Base-by-base conservation (phyloP, 2,113 vertebrate genomes). In the Struthio camelus region DNA sequence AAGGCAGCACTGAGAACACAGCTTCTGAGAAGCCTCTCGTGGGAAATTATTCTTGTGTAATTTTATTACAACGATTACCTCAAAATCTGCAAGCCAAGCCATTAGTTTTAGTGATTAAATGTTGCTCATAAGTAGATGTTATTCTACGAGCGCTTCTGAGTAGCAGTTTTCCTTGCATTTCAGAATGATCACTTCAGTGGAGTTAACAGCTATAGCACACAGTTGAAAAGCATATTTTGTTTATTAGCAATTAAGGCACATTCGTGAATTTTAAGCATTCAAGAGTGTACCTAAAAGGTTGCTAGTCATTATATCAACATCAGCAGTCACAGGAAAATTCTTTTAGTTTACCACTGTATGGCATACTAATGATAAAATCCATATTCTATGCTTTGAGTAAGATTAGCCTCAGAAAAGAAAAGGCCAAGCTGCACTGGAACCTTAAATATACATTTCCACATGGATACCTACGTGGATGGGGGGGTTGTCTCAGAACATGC, bases 191-290 rank as follows among this genome's bases (percentile, higher is more conserved):
- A 51, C n/a, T 93, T 85, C 30, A 59, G n/a, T 91, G 56, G 91
- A 92, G 48, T 50, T 89, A 93, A 84, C 30, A 81, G 51, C 53
- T 88, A 89, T 2, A 83, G 42, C 15, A 51, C 65, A 78, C 18
- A 87, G 34, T 20, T 50, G 38, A 56, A 77, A 87, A 86, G 36
- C 9, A 4, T 66, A 44, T 65, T 89, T 73, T 83, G 20, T 54
- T 77, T 79, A 51, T 30, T 44, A 36, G 48, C 56, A 90, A 80
- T 70, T 64, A 80, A 73, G 61, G 66, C 15, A 69, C 27, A 54
- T 89, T 76, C 79, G 38, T 89, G 56, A 95, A 67, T 89, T 87
- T 92, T 61, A 87, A 82, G 34, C 28, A 89, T 48, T 80, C 50
- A 51, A 54, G 84, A 91, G 42, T 76, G 38, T 28, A 85, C 51